phyloP scores from a whole-genome alignment of 2,888 invertebrate genomes.

The Eudemis profundana region DNA sequence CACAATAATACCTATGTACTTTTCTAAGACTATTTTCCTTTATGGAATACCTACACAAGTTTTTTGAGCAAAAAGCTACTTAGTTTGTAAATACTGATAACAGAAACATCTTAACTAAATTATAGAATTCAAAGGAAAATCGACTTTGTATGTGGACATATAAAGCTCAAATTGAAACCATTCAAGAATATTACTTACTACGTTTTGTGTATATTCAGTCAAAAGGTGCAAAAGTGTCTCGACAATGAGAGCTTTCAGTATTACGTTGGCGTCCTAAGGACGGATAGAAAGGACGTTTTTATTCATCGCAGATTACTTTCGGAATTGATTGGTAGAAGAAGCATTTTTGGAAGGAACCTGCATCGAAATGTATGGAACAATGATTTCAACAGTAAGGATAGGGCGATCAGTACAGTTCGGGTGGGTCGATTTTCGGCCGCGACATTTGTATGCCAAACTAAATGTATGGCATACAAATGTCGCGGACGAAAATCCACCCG shows the following conservation, averaged over 20 bases:
- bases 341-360: too few relatives aligned
- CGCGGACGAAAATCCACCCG: too few relatives aligned
- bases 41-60: neutral
- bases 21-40: neutral
- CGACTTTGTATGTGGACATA: neutral
- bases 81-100: neutral
- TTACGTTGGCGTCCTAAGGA: neutral
- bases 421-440: too few relatives aligned
- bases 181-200: neutral
- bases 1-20: too few relatives aligned
- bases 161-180: neutral
- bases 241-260: conserved; percentile 10
- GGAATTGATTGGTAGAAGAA: too few relatives aligned
- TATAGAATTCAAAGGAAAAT: neutral
- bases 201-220: neutral
- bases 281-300: conserved; percentile 3
- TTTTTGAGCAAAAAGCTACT: neutral
- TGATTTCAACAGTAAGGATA: too few relatives aligned
- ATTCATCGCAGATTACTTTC: too few relatives aligned
- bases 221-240: conserved; percentile 15
- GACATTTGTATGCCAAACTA: too few relatives aligned
- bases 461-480: too few relatives aligned
- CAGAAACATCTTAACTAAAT: neutral
- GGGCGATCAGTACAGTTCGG: too few relatives aligned
- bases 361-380: too few relatives aligned